phyloP scores from a whole-genome alignment of 2,797 vertebrate genomes.

The Mus spretus region DNA sequence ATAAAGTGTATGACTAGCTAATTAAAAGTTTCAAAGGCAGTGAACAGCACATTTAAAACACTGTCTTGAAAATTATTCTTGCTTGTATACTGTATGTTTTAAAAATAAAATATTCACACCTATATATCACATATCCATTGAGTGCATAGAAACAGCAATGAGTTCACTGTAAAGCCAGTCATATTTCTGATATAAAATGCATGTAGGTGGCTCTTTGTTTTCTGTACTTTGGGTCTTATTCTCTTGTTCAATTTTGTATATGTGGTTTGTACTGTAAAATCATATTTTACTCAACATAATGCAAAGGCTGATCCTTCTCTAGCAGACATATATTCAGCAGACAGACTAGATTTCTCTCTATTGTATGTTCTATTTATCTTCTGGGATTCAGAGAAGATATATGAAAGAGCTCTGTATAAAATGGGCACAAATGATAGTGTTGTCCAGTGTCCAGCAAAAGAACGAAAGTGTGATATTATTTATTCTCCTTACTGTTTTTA shows the following conservation, averaged over 20 bases:
- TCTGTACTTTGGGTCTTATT: neutral
- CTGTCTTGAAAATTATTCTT: slow-evolving; percentile 36
- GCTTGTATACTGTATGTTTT: neutral
- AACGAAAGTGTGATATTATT: neutral
- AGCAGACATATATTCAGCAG: neutral
- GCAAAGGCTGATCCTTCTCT: neutral
- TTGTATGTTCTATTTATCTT: slow-evolving; percentile 57
- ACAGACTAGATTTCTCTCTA: slow-evolving; percentile 13
- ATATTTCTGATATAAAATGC: slow-evolving; percentile 34
- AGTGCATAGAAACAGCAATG: neutral
- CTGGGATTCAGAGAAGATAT: slow-evolving; percentile 31
- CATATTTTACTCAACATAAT: neutral
- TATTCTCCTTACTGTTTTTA: slow-evolving; percentile 16
- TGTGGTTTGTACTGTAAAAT: neutral
- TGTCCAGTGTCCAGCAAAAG: neutral
- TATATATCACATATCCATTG: slow-evolving; percentile 1
- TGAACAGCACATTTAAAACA: slow-evolving; percentile 14
- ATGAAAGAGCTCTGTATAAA: slow-evolving; percentile 43
- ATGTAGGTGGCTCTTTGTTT: neutral
- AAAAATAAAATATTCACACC: neutral
- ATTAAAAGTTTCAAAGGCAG: slow-evolving; percentile 28
- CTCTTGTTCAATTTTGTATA: slow-evolving; percentile 7
- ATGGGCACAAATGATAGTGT: neutral
- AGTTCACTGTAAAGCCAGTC: neutral
- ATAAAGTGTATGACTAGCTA: neutral